Base-by-base conservation (phyloP, 2,113 vertebrate species). In the Peromyscus polionotus region DNA sequence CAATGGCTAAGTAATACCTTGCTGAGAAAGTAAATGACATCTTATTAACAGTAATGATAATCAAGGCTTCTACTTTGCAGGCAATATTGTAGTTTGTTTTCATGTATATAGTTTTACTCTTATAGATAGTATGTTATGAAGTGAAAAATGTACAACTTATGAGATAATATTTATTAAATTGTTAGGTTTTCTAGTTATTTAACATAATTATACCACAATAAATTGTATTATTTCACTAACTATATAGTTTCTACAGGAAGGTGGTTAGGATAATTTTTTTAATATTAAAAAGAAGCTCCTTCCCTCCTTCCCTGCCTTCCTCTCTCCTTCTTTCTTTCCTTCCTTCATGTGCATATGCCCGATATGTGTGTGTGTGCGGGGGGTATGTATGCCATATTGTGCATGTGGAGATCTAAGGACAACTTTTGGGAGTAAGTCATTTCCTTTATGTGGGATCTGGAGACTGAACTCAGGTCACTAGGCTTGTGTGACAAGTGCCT, bases 211-310 rank as follows among this genome's bases (percentile, higher is more conserved):
- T 12, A 33, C 70, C 14, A 54, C 68, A 73, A 67, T 42, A 94
- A 42, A 70, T 75, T 77, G 39, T 4, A n/a, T 61, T 83, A 31
- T 87, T 39, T 86, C 16, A 90, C 26, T 3, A 81, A 19, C 75
- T 96, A 1, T 94, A 42, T 63, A 90, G n/a, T 87, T 76, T 81
- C 12, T 61, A 5, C 67, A 76, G 80, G 70, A 97, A 87, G 73
- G 45, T 51, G 61, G 48, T 67, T 75, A 80, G 72, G n/a, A 59
- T 80, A 6, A 19, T 17, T 79, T 51, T 80, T 36, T 80, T 54
- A 4, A 20, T 20, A 48, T 36, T 33, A 59, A 13, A 59, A 5
- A 10, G 4, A 20, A 20, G 17, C 14, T 57, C 31, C 31, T 0
- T 59, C 36, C 33, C 36, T 31, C 5, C 45, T 39, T 51, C 79